phyloP scores from a whole-genome alignment of 2,113 vertebrate genomes.

The Sceloporus undulatus region DNA sequence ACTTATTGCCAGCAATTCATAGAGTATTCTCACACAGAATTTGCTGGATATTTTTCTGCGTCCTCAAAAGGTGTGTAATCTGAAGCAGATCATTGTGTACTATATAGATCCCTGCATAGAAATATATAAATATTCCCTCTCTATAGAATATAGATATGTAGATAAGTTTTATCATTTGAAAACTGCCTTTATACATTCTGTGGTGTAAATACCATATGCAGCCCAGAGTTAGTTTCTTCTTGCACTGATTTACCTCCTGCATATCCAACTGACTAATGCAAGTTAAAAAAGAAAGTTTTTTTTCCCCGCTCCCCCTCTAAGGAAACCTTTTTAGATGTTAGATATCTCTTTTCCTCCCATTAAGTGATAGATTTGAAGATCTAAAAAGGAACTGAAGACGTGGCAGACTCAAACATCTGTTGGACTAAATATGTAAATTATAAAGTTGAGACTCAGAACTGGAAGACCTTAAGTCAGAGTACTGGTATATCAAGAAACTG shows the following conservation, averaged over 20 bases:
- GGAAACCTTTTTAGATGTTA: slow-evolving; percentile 52
- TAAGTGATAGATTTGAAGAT: slow-evolving; percentile 60
- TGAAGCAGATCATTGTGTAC: not conserved
- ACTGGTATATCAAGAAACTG: slow-evolving; percentile 69
- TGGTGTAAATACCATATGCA: slow-evolving; percentile 43
- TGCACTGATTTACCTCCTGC: slow-evolving; percentile 52
- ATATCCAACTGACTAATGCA: slow-evolving; percentile 44
- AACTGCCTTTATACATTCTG: slow-evolving; percentile 42
- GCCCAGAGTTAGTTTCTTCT: slow-evolving; percentile 54
- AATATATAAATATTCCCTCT: no score
- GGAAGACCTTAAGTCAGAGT: slow-evolving; percentile 69
- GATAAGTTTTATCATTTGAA: slow-evolving; percentile 17
- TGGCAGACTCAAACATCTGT: slow-evolving; percentile 69
- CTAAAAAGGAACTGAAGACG: slow-evolving; percentile 62
- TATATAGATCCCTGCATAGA: no score
- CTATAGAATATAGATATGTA: no score
- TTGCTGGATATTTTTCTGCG: no score
- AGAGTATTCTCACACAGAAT: no score
- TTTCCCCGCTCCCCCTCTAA: slow-evolving; percentile 48
- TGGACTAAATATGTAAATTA: slow-evolving; percentile 73
- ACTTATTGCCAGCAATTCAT: not conserved
- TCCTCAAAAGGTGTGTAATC: no score
- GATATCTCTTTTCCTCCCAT: slow-evolving; percentile 50
- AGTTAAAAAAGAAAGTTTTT: slow-evolving; percentile 56
- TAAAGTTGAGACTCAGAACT: slow-evolving; percentile 71